Evolutionary conservation across 2,797 vertebrate genomes (phyloP), one percentile per base, ranked within the genome.

Genomic region (Catostomus latipinnis): DNA sequence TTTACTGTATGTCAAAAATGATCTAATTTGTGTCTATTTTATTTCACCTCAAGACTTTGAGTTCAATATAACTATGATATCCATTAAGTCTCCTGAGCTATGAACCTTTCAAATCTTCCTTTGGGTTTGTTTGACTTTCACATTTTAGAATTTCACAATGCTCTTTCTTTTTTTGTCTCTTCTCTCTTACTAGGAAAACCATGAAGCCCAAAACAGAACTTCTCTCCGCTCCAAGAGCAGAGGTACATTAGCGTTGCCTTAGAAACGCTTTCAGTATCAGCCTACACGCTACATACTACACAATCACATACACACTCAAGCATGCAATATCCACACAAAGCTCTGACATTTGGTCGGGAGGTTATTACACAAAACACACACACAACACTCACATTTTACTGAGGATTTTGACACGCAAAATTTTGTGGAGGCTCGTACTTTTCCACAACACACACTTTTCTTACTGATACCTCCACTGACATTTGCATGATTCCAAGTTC

Each of bases 201-300:
- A 78, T 89, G 46, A 92, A 94, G 87, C 87, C 91, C 57, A 94
- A 91, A 86, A 89, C 83, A 77, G 93, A 95, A 84, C 86, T 93
- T 11, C 92, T 95, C 81, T 93, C 93, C 63, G 92, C 93, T 53
- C 94, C 94, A 65, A 90, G 94, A 85, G 94, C 93, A 2, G 94
- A 95, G 93, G 94, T 94, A 87, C 78, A 85, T 68, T 49, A 69
- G 49, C 84, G 87, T 87, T 91, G 84, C 86, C 83, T 72, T 87
- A 89, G 90, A 88, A 89, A 89, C 87, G 14, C 34, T 89, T 71
- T 78, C 84, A 83, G 72, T 74, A 60, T 45, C 80, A 82, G 65
- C 76, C 66, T 78, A 76, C 82, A 81, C 81, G 70, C 76, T 72
- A 78, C 77, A 58, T 71, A 61, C 66, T 77, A 48, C 77, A 73